Base-by-base conservation (phyloP, 2,888 invertebrate genomes). In the Drosophila multiciliata region DNA sequence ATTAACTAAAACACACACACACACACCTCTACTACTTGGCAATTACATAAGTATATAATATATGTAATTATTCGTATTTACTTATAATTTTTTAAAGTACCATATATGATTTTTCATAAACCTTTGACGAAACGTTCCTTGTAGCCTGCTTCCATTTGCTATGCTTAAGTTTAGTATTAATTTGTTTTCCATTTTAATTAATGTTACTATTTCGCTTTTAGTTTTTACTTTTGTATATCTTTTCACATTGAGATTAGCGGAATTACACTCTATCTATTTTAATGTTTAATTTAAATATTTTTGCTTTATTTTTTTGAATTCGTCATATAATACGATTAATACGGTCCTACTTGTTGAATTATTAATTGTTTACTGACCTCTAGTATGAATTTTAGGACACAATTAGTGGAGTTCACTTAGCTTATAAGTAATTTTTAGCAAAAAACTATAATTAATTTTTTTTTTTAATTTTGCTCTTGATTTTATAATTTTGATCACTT, bases 331-430 rank as follows among this genome's bases (percentile, higher is more conserved):
- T 85, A 75, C 54, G 68, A 73, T 74, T 66, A 57, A 73, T 85
- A 73, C 50, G 66, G 50, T 58, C 62, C 71, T 73, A 75, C 61
- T 70, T 55, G 62, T 70, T 52, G 49, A 62, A 15, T 23, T 23
- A 23, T 42, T 61, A 42, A 26, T 72, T 55, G 73, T 53, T 86
- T 81, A 64, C 68, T 70, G 76, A 79, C 82, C 75, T 75, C 79
- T 81, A 88, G 80, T 85, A 60, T 76, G 78, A 73, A 71, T 40
- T 75, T 75, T 87, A 89, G 87, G 90, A 87, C 73, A 89, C 88
- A 87, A 83, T 78, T 74, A 80, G 72, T 70, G 66, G 50, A 64
- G 54, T 83, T 74, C 53, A 48, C 73, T 85, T 83, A 87, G 82
- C 75, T 68, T 73, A 55, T 78, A 66, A 17, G 57, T 72, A 53